Conservation (phyloP, 2,888 invertebrate genomes). For the Lycocerus yunnanus region DNA sequence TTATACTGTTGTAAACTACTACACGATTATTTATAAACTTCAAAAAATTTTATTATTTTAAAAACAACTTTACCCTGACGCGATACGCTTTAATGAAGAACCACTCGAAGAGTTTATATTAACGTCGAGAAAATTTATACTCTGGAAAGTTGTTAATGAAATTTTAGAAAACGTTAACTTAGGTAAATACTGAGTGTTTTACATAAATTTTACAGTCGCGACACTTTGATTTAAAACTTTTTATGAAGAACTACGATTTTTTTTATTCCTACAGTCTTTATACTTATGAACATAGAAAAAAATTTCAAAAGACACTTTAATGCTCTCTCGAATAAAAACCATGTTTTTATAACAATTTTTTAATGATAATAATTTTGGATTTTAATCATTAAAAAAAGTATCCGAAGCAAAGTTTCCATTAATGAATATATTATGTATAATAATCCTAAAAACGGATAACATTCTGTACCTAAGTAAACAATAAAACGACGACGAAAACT, state of each 20-base stretch:
- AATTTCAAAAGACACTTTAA: too few relatives aligned
- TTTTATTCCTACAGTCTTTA: too few relatives aligned
- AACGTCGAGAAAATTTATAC: background rate
- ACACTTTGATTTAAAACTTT: background rate
- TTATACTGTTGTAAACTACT: constrained; percentile 20
- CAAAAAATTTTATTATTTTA: background rate
- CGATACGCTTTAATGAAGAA: background rate
- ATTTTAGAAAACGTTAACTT: background rate
- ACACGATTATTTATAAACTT: constrained; percentile 14
- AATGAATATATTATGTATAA: too few relatives aligned
- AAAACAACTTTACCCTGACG: background rate
- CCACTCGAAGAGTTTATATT: background rate
- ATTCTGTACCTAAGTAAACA: too few relatives aligned
- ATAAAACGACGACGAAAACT: too few relatives aligned
- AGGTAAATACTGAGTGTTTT: background rate
- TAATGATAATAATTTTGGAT: too few relatives aligned
- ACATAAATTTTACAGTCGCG: background rate
- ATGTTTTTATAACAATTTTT: too few relatives aligned
- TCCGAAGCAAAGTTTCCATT: too few relatives aligned
- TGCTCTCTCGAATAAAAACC: too few relatives aligned
- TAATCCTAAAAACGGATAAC: too few relatives aligned
- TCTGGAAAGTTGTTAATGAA: background rate
- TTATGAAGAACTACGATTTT: background rate
- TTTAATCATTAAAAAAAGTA: too few relatives aligned
- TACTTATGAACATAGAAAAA: too few relatives aligned